Conservation (phyloP, 2,797 vertebrate genomes). For the Parambassis ranga region DNA sequence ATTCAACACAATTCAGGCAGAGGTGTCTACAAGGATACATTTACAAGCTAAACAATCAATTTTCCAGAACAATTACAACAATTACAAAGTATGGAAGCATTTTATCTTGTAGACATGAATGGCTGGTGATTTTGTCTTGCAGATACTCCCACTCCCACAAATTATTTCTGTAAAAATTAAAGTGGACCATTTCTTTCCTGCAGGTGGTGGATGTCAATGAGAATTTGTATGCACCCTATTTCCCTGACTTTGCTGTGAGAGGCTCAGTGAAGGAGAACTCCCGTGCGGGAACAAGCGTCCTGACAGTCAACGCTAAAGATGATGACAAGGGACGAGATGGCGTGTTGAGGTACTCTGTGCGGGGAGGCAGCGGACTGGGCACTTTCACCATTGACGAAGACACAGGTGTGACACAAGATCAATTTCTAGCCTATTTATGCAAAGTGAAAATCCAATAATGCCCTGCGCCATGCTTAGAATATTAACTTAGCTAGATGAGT, state of each 20-base stretch:
- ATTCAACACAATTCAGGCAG: not conserved
- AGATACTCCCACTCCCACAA: not conserved
- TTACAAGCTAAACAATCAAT: not conserved
- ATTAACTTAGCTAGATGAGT: conserved; percentile 17
- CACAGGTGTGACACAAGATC: conserved; percentile 87
- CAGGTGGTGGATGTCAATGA: conserved; percentile 93
- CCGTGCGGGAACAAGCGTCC: conserved; percentile 87
- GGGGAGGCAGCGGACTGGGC: conserved; percentile 90
- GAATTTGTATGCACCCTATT: conserved; percentile 90
- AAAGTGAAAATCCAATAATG: conserved; percentile 63
- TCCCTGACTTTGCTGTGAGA: conserved; percentile 88
- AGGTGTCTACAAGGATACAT: not conserved
- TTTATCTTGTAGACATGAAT: not conserved
- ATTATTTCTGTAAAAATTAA: conserved; percentile 9
- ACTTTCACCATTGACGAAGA: conserved; percentile 94
- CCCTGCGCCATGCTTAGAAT: conserved; percentile 34
- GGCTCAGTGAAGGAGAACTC: conserved; percentile 92
- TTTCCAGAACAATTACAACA: not conserved
- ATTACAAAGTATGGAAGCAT: not conserved
- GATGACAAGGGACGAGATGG: conserved; percentile 91
- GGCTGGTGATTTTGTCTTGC: not conserved
- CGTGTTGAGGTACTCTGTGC: conserved; percentile 88
- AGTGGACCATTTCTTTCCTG: conserved; percentile 9
- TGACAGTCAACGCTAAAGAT: conserved; percentile 88
- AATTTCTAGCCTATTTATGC: conserved; percentile 60